Base-by-base conservation (phyloP, 2,888 invertebrate genomes). In the Apodemia mormo region DNA sequence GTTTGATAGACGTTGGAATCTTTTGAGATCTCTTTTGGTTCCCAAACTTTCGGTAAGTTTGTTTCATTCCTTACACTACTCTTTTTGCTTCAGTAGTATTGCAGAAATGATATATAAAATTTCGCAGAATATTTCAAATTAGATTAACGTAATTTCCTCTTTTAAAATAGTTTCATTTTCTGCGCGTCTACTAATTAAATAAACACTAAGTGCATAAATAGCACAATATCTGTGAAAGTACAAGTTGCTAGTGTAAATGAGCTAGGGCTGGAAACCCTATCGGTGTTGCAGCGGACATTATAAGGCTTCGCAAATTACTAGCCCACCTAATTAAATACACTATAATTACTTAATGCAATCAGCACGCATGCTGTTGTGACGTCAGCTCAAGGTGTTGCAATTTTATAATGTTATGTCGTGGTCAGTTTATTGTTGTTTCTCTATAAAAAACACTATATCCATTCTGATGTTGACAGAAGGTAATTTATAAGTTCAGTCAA, bases 341-440 rank as follows among this genome's bases (percentile, higher is more conserved):
- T 84, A 85, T 90, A 88, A 92, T 90, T 92, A 89, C 85, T 88
- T 90, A 89, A 90, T 90, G 88, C 89, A 90, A 87, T 87, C 89
- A 88, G 83, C 80, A 78, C 68, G 69, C 65, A 37, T 65, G 52
- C 54, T 40, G 30, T 68, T 68, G 64, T 64, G 40, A 68, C 40
- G 68, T 65, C 68, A 68, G 65, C 61, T 37, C 33, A 49, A 45
- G 14, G 52, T 64, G 65, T 65, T 52, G 65, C 64, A 33, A 37
- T 52, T n/a, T 61, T 68, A 68, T 68, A 29, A 68, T 58, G 37
- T 0, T 2, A 45, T 45, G 10, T 9, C 45, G 2, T 45, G 45
- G 12, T 45, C 45, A 45, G 45, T 45, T 12, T 12, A 45, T 12
- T 45, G 12, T 12, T 45, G 12, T 45, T 45, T 45, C 45, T 12